phyloP scores from a whole-genome alignment of 2,113 vertebrate species.

The Epinephelus lanceolatus region DNA sequence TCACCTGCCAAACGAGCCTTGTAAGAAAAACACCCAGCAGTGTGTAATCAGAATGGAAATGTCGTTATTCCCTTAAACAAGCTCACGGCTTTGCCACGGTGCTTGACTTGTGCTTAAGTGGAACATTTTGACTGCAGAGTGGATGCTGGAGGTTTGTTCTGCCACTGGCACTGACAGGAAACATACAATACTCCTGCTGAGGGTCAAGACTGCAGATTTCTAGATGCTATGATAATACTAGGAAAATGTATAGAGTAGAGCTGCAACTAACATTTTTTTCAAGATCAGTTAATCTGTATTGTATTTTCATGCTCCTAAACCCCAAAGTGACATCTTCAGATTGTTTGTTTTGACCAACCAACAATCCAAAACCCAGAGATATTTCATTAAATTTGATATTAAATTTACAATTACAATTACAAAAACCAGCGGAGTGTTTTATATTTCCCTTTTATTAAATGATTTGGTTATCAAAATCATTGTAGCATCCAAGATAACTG shows the following conservation, averaged over 20 bases:
- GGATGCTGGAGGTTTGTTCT: slow-evolving; percentile 29
- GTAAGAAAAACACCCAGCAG: not conserved
- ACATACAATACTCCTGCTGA: not conserved
- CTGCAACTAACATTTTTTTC: too few relatives aligned
- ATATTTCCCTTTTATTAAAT: too few relatives aligned
- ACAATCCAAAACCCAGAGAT: too few relatives aligned
- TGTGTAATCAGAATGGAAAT: slow-evolving; percentile 49
- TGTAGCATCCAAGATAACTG: too few relatives aligned
- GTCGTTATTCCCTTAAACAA: slow-evolving; percentile 50
- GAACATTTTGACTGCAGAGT: slow-evolving; percentile 24
- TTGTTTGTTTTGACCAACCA: not conserved
- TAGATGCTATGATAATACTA: not conserved
- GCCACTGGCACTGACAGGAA: slow-evolving; percentile 1
- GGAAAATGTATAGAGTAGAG: too few relatives aligned
- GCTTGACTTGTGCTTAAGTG: slow-evolving; percentile 35
- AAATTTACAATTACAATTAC: too few relatives aligned
- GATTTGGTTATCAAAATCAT: too few relatives aligned
- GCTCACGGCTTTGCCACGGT: slow-evolving; percentile 28
- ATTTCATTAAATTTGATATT: too few relatives aligned
- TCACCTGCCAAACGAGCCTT: slow-evolving; percentile 43
- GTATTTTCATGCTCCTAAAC: not conserved
- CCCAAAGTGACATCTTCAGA: not conserved
- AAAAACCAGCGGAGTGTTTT: too few relatives aligned
- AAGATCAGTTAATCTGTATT: not conserved
- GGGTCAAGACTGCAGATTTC: not conserved